Percentiles rank a stretch among this genome's conserved stretches.
phyloP scores from a whole-genome alignment of 2,888 invertebrate genomes.

The Eurytoma adleriae region DNA sequence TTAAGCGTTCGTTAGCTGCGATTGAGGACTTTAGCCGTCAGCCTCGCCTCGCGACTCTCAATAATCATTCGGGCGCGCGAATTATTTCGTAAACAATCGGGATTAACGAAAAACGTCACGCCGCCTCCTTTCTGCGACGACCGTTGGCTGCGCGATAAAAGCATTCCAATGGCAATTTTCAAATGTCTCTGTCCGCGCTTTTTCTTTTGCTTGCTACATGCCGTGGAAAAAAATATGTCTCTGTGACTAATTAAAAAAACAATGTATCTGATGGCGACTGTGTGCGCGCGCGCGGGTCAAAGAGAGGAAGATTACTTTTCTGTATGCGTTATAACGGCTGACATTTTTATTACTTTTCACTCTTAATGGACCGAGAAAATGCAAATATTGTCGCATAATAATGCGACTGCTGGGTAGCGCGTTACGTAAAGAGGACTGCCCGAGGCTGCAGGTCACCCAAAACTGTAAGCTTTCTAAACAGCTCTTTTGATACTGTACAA shows the following conservation, averaged over 20 bases:
- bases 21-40: slow-evolving; percentile 29
- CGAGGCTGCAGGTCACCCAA: slow-evolving; percentile 27
- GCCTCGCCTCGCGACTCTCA: neutral
- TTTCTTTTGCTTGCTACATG: no score
- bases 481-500: neutral
- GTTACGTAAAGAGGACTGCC: slow-evolving; percentile 34
- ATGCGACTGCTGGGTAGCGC: neutral
- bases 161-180: no score
- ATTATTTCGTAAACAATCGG: no score
- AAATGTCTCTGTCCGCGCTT: no score
- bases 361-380: slow-evolving; percentile 6
- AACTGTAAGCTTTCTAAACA: slow-evolving; percentile 28
- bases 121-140: no score
- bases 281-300: no score
- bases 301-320: neutral
- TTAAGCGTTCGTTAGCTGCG: slow-evolving; percentile 46
- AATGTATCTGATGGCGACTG: neutral
- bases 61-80: no score
- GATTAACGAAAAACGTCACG: no score
- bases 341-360: slow-evolving; percentile 1
- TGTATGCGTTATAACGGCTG: no score
- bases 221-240: no score
- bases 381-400: neutral
- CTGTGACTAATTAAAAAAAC: no score
- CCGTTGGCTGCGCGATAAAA: no score